Evolutionary conservation across 2,113 vertebrate genomes (phyloP), one percentile per base, ranked within the genome.

Genomic region (Spermophilus dauricus): DNA sequence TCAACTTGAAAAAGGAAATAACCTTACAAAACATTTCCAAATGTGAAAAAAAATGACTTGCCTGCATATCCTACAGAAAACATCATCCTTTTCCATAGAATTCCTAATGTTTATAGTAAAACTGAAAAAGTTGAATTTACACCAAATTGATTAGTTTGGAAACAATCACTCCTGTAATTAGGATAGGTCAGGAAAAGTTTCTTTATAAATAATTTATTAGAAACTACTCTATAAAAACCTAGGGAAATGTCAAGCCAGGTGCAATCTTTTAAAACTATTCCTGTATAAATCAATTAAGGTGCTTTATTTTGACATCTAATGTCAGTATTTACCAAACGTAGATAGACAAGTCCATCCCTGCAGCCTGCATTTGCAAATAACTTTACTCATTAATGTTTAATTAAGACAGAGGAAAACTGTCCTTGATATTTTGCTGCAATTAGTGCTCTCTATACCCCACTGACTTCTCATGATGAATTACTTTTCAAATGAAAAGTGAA

Each of bases 321-420:
- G 98, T 98, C 98, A 99, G 98, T 99, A 98, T 99, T 99, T 99
- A 98, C 98, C 98, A 98, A 99, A 99, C 91, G 84, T 88, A 96
- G 98, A 98, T 72, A 99, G 99, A 98, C 98, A 99, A 98, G 98
- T 98, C 98, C 98, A 98, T 98, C 98, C 97, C 97, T 97, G 96
- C 98, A 98, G 98, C 98, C 98, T 98, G 98, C 98, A 98, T 98
- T 98, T 99, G 98, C 98, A 99, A 99, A 99, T 99, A 99, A 98
- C 98, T 99, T 98, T 98, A 98, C 98, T 99, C 98, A 99, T 99
- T 99, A 99, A 99, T 98, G 98, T 99, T 99, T 99, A 99, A 99
- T 99, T 99, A 99, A 99, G 98, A 99, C 98, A 98, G 98, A 98
- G 98, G 98, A 99, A 99, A 99, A 99, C 98, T 99, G 98, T 99